Evolutionary conservation across 2,113 vertebrate species (phyloP), one percentile per base, ranked within the genome.

Genomic region (Sinocyclocheilus grahami): DNA sequence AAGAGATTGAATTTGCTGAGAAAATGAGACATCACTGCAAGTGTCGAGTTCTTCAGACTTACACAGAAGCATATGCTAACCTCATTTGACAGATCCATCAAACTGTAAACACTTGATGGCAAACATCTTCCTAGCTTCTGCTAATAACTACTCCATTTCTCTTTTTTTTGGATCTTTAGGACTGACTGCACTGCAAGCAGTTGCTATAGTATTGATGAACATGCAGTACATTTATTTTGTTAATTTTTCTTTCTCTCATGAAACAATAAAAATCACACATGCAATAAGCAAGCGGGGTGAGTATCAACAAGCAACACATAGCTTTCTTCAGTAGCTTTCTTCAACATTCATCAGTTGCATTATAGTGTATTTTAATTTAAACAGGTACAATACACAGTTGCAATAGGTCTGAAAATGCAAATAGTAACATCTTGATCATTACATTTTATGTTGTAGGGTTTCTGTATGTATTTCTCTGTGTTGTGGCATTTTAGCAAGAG

Each of bases 141-240:
- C 76, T 58, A 78, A 37, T 37, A 37, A 58, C 51, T 58, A 48
- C 46, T 48, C 42, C 7, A 8, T 42, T 22, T 14, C 51, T 62
- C 20, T 71, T 33, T 69, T 24, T 63, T 63, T 39, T 39, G 46
- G 9, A 27, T 14, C 33, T 42, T 20, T 72, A n/a, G 18, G 55
- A 80, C 33, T 24, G 55, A 60, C 77, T 78, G 78, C 69, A 42
- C 30, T 78, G 27, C 51, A 78, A 60, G 53, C 20, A 12, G 53
- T 60, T 78, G 53, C 53, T 78, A 60, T 2, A 80, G 78, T 33
- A 80, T 16, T 63, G 55, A 62, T 80, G 33, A 42, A 62, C 22
- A 24, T 48, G 12, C 46, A 48, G 46, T 12, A 0, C 46, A 48
- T 48, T 48, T 48, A 48, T 48, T 48, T 48, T 48, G 11, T 48